A percentile compares a stretch with the other conserved stretches of the same genome.
Evolutionary conservation across 1,140 invertebrate genomes (phyloP).

Genomic region (Aphidius ervi): DNA sequence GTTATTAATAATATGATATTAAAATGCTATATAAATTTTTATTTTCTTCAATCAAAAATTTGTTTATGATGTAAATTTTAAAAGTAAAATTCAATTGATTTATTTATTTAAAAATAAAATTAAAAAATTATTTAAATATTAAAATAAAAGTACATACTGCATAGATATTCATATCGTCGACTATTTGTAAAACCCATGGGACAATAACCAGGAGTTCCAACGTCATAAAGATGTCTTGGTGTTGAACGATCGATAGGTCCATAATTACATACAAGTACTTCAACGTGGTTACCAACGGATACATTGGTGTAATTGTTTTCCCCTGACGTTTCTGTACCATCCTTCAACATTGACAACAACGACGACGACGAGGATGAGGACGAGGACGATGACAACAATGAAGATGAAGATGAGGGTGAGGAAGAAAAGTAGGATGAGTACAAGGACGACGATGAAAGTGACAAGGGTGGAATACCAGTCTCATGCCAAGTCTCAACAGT

Average conservation of each 20-base stretch:
- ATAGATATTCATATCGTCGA: conserved; percentile 35
- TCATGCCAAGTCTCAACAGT: conserved; percentile 17
- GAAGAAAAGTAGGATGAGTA: too few relatives aligned
- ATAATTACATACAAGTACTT: conserved; percentile 47
- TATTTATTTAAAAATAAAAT: conserved; percentile 56
- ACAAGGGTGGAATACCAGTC: background rate
- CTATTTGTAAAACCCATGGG: conserved; percentile 37
- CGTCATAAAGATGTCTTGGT: conserved; percentile 33
- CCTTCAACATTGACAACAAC: conserved; percentile 3
- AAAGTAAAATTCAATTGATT: too few relatives aligned
- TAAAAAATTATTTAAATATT: conserved; percentile 68
- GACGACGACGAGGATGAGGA: background rate
- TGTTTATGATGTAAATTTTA: too few relatives aligned
- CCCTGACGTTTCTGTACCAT: conserved; percentile 2
- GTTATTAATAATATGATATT: too few relatives aligned
- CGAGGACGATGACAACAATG: background rate
- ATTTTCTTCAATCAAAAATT: too few relatives aligned
- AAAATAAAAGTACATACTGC: conserved; percentile 42
- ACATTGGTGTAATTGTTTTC: conserved; percentile 21
- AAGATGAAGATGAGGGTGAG: too few relatives aligned
- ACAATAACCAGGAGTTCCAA: conserved; percentile 34
- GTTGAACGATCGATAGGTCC: conserved; percentile 40
- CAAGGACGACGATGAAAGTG: too few relatives aligned
- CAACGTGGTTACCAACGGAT: conserved; percentile 28
- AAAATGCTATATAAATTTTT: too few relatives aligned